Conservation (phyloP, 2,113 vertebrate genomes). For the Archilochus colubris region DNA sequence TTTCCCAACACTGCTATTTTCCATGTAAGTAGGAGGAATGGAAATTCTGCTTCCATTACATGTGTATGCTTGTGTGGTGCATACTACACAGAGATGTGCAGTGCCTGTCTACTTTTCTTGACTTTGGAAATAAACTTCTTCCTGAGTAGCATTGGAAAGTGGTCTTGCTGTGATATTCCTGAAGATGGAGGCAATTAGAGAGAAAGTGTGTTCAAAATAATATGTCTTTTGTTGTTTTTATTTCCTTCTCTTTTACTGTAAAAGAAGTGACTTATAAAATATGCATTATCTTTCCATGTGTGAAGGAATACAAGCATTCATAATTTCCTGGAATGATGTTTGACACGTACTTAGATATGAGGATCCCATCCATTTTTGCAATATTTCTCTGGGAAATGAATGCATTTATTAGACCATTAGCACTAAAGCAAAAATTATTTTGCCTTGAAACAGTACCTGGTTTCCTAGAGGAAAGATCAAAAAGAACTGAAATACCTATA, state of each 20-base stretch:
- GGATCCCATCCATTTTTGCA: neutral
- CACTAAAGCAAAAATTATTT: neutral
- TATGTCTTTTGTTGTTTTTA: neutral
- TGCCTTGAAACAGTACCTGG: neutral
- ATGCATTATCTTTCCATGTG: fast-evolving
- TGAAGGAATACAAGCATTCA: neutral
- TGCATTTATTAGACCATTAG: neutral
- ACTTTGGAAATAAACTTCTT: neutral
- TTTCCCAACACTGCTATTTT: neutral
- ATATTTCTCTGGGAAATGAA: neutral
- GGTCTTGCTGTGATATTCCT: neutral
- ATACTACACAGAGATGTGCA: neutral
- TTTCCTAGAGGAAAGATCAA: neutral
- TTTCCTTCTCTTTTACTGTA: neutral
- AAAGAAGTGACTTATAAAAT: neutral
- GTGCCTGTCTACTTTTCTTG: neutral
- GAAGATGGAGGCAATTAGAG: neutral
- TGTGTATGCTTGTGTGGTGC: neutral
- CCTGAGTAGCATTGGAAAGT: neutral
- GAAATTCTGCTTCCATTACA: neutral
- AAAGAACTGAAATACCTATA: neutral
- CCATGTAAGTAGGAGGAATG: neutral
- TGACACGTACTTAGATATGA: neutral
- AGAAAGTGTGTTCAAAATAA: neutral
- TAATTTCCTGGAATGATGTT: neutral